Conservation (phyloP, 2,113 vertebrate species). For the Gasterosteus nipponicus region DNA sequence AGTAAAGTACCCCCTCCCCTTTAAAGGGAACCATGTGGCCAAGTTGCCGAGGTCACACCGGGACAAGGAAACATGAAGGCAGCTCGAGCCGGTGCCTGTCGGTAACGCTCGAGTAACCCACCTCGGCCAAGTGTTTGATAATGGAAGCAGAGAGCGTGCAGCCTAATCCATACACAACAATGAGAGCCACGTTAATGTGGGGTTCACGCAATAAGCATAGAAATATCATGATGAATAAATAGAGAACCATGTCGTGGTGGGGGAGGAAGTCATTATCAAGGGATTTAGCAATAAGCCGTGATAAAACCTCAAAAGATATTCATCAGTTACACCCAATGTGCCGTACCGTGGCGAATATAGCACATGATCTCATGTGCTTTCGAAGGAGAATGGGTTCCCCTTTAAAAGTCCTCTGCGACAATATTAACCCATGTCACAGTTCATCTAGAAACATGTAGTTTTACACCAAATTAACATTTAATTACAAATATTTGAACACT, state of each 20-base stretch:
- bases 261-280: background rate
- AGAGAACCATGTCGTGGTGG: background rate
- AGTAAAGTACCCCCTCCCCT: slow-evolving; percentile 24
- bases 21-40: slow-evolving; percentile 65
- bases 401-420: background rate
- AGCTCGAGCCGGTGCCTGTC: slow-evolving; percentile 38
- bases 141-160: slow-evolving; percentile 30
- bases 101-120: slow-evolving; percentile 45
- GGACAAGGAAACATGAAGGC: slow-evolving; percentile 66
- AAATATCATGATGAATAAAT: slow-evolving; percentile 5
- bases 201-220: slow-evolving; percentile 15
- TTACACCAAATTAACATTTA: background rate
- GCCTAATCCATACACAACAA: slow-evolving; percentile 42
- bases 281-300: background rate
- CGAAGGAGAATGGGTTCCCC: background rate
- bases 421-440: background rate
- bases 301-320: slow-evolving; percentile 7
- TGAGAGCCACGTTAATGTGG: slow-evolving; percentile 15
- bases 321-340: background rate
- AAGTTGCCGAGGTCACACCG: slow-evolving; percentile 67
- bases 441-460: background rate
- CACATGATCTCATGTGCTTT: background rate
- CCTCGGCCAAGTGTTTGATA: slow-evolving; percentile 35
- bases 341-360: background rate
- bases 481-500: background rate